Evolutionary conservation across 2,888 invertebrate genomes (phyloP).

Genomic region (Rhagonycha lutea): DNA sequence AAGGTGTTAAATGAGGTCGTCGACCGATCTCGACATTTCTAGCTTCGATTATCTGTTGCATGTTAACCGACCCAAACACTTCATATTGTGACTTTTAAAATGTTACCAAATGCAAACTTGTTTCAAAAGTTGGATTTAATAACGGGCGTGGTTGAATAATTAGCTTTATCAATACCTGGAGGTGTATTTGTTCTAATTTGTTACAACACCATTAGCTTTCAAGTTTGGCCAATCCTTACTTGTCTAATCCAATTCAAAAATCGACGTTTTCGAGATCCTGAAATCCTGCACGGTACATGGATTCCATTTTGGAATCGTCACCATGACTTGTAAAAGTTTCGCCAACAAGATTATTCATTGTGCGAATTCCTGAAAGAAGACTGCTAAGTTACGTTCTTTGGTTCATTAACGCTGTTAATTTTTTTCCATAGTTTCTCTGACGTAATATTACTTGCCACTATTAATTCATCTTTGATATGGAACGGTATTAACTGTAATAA

Average conservation of each 20-base stretch:
- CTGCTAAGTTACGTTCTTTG: neutral
- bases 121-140: constrained; percentile 4
- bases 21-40: constrained; percentile 19
- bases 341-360: neutral
- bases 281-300: neutral
- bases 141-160: neutral
- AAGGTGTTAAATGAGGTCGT: constrained; percentile 6
- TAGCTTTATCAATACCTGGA: neutral
- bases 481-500: neutral
- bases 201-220: neutral
- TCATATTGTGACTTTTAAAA: constrained; percentile 11
- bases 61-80: constrained; percentile 12
- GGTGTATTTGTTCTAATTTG: neutral
- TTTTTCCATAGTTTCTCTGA: neutral
- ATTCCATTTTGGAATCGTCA: neutral
- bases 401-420: neutral
- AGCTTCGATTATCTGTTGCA: constrained; percentile 4
- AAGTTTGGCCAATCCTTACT: neutral
- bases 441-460: neutral
- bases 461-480: neutral
- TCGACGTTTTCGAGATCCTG: neutral
- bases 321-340: neutral
- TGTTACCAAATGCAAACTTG: neutral
- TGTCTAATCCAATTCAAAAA: neutral
- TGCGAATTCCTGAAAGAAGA: neutral